These are phyloP conservation scores for Bombus pyrosoma DNA, from an alignment of 1,140 invertebrate species.

Conservation along the genomic window DNA sequence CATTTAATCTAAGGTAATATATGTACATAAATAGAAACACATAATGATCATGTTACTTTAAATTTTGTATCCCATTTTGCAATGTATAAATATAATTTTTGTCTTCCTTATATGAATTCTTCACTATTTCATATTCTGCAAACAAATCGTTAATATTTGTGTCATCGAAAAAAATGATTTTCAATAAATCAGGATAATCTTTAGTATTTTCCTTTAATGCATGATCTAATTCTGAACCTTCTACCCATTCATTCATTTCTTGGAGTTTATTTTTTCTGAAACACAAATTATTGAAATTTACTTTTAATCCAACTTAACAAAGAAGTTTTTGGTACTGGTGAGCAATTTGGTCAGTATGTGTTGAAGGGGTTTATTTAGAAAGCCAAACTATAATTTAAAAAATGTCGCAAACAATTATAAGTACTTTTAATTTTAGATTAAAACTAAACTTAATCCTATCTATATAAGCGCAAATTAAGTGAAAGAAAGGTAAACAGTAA, in stretches of 20 bases:
- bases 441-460: too few species aligned
- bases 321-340: neutral
- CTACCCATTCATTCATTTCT: slow-evolving; percentile 67
- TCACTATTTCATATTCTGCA: slow-evolving; percentile 64
- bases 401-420: too few species aligned
- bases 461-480: too few species aligned
- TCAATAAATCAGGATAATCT: slow-evolving; percentile 73
- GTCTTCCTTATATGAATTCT: slow-evolving; percentile 70
- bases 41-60: slow-evolving; percentile 69
- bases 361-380: too few species aligned
- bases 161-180: slow-evolving; percentile 62
- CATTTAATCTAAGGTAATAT: too few species aligned
- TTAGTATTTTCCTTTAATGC: slow-evolving; percentile 67
- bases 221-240: slow-evolving; percentile 70
- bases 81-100: slow-evolving; percentile 72
- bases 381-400: too few species aligned
- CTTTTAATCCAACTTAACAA: neutral
- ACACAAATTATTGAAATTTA: neutral
- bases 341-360: too few species aligned
- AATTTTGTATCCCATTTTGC: slow-evolving; percentile 67
- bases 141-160: slow-evolving; percentile 48
- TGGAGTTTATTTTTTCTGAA: slow-evolving; percentile 70
- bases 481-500: too few species aligned
- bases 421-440: too few species aligned
- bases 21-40: neutral